These are phyloP conservation scores for Heliconius ismenius DNA, from an alignment of 2,888 invertebrate genomes.

Conservation along the genomic window DNA sequence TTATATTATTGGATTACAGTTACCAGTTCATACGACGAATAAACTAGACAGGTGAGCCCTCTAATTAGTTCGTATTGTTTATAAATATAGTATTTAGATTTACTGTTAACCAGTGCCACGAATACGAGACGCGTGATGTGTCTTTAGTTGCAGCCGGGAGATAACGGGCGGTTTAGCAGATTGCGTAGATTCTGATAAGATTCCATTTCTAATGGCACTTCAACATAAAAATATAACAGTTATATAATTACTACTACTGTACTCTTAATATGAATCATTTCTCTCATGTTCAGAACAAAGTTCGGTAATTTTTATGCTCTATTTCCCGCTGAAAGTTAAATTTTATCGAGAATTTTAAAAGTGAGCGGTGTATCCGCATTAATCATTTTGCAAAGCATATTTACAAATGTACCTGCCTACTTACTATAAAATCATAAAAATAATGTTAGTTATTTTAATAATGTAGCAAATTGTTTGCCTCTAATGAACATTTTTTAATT, in stretches of 20 bases:
- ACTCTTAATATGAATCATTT: constrained; percentile 22
- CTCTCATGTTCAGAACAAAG: constrained; percentile 31
- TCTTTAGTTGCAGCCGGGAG: constrained; percentile 56
- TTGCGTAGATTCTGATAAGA: constrained; percentile 77
- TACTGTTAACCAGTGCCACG: constrained; percentile 60
- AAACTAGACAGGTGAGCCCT: constrained; percentile 69
- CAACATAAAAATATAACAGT: constrained; percentile 26
- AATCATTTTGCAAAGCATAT: constrained; percentile 49
- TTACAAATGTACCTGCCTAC: constrained; percentile 23
- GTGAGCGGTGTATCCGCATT: constrained; percentile 56
- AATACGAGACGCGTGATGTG: constrained; percentile 59
- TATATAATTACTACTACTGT: constrained; percentile 30
- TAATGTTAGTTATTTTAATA: constrained; percentile 2
- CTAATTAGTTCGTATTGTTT: constrained; percentile 36
- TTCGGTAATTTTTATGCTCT: constrained; percentile 59
- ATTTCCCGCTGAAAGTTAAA: constrained; percentile 62
- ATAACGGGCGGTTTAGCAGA: constrained; percentile 78
- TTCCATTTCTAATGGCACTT: constrained; percentile 40
- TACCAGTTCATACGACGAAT: constrained; percentile 70
- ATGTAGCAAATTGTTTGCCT: not conserved
- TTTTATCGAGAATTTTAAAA: constrained; percentile 59
- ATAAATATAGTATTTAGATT: constrained; percentile 32
- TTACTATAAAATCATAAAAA: constrained; percentile 5
- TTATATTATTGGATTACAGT: constrained; percentile 77
- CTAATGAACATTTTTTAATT: not conserved